Evolutionary conservation across 2,888 invertebrate genomes (phyloP), one percentile per base, ranked within the genome.

Genomic region (Zaprionus bogoriensis): DNA sequence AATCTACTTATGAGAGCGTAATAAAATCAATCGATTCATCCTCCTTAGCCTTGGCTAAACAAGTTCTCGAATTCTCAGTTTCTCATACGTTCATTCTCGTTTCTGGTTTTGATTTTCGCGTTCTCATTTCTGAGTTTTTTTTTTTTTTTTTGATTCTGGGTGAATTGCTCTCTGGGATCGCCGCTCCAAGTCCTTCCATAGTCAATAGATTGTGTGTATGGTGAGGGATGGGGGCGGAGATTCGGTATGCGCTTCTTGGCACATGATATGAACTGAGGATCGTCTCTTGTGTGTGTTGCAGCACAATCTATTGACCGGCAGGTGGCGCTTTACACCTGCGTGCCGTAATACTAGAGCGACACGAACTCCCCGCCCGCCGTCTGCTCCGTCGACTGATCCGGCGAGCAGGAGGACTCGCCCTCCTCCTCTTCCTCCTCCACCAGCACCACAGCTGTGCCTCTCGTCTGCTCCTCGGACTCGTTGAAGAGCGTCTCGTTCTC

Each of bases 281-380:
- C 75, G 87, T 68, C 81, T 55, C 30, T n/a, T 25, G 25, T 10
- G n/a, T 30, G 14, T 19, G 36, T 28, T 12, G 30, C 52, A 54
- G 63, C 65, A 70, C 67, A 68, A 77, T 81, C 80, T 87, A 87
- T 80, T 81, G 87, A 75, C 82, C 63, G 74, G 44, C 76, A 73
- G 76, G 61, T 73, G 66, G 62, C 67, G 52, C 47, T 78, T 88
- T 89, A 89, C 89, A 89, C 89, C 69, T 89, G 89, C 52, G 89
- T 89, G 44, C 89, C 88, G 57, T 89, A 90, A 88, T 90, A 90
- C 90, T 91, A 91, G 73, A 91, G 91, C 57, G 91, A 90, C 61
- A 91, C 90, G 76, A 90, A 91, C 61, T 91, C 89, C 30, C 67
- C 65, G 9, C 69, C 70, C 68, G 6, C 75, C n/a, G 67, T 22